These are phyloP conservation scores for Gryon sp. DNA, from an alignment of 1,140 invertebrate species.

Conservation along the genomic window DNA sequence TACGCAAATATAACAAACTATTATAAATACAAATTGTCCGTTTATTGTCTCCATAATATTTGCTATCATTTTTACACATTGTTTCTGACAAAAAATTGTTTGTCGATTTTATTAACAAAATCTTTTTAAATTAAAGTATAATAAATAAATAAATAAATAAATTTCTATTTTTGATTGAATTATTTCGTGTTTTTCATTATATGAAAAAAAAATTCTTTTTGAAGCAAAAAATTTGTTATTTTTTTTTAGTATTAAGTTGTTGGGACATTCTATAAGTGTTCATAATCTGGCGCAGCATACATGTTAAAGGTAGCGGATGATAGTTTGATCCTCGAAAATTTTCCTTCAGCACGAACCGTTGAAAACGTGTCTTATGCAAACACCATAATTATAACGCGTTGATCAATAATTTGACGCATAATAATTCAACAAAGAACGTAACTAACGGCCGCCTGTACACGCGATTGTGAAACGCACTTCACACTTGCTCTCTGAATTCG, in stretches of 20 bases:
- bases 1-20: slow-evolving; percentile 71
- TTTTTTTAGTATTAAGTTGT: no score
- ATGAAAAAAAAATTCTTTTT: no score
- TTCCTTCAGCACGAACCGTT: slow-evolving; percentile 74
- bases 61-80: slow-evolving; percentile 4
- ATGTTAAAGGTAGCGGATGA: slow-evolving; percentile 67
- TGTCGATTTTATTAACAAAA: no score
- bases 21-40: slow-evolving; percentile 41
- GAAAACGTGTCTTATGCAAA: slow-evolving; percentile 46
- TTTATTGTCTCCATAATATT: slow-evolving; percentile 4
- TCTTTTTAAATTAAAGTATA: no score
- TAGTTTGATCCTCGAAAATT: slow-evolving; percentile 76
- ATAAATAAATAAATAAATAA: no score
- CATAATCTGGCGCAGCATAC: slow-evolving; percentile 75
- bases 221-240: no score
- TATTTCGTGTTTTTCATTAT: no score
- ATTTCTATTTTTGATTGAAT: no score
- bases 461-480: background rate
- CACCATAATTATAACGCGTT: slow-evolving; percentile 58
- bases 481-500: slow-evolving; percentile 5
- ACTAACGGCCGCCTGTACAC: no score
- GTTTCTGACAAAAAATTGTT: no score
- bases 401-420: slow-evolving; percentile 53
- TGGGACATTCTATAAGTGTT: slow-evolving; percentile 66
- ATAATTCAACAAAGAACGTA: slow-evolving; percentile 8